Percentiles rank a stretch among this genome's conserved stretches.
These are phyloP conservation scores for Congeria kusceri DNA, from an alignment of 2,888 invertebrate species.

Conservation along the genomic window DNA sequence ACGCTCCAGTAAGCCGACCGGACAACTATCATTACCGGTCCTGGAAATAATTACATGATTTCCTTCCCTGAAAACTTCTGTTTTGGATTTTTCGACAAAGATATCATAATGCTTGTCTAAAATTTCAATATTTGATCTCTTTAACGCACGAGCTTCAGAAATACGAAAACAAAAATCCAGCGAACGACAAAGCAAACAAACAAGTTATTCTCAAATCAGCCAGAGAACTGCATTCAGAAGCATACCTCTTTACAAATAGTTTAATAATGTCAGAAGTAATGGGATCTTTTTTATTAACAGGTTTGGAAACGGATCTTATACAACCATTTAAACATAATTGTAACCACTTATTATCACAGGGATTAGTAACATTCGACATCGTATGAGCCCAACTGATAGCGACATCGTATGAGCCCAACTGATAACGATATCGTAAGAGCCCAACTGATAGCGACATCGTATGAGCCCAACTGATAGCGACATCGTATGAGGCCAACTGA, in stretches of 20 bases:
- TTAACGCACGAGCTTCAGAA: not conserved
- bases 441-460: no score
- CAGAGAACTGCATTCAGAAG: constrained; percentile 18
- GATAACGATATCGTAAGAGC: no score
- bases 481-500: no score
- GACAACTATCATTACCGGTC: no score
- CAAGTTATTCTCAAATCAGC: constrained; percentile 7
- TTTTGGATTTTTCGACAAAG: no score
- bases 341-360: constrained; percentile 15
- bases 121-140: no score
- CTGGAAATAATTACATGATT: no score
- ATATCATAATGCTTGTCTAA: no score
- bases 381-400: constrained; percentile 5
- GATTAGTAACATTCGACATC: not conserved
- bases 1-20: no score
- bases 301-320: not conserved
- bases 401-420: no score
- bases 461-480: no score
- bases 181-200: constrained; percentile 8
- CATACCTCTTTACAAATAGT: not conserved
- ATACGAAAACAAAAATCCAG: constrained; percentile 17
- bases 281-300: constrained; percentile 11
- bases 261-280: constrained; percentile 11
- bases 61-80: no score
- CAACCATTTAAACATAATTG: constrained; percentile 15